These are phyloP conservation scores for Trochalopteron elliotii DNA, from an alignment of 2,113 vertebrate species.

Conservation along the genomic window DNA sequence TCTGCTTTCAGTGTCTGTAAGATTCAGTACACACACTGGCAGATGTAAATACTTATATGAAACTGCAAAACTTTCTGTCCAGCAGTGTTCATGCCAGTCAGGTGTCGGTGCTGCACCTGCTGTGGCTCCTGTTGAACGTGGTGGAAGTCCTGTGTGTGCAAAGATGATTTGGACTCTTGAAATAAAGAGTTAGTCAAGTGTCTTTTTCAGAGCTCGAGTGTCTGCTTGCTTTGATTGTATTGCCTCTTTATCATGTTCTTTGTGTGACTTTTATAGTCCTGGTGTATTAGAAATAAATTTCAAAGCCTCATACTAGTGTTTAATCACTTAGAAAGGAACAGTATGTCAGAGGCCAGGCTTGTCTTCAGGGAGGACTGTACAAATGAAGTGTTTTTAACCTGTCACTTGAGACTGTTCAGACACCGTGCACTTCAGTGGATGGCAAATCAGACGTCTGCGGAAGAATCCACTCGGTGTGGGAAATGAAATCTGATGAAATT, in stretches of 20 bases:
- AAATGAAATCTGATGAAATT: background rate
- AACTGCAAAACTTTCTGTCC: slow-evolving; percentile 34
- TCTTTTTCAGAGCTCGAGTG: slow-evolving; percentile 43
- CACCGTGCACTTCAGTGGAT: background rate
- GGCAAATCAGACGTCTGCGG: background rate
- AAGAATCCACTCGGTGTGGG: background rate
- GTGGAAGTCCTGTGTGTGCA: slow-evolving; percentile 35
- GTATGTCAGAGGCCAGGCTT: slow-evolving; percentile 8
- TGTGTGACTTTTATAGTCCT: slow-evolving; percentile 25
- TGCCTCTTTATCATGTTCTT: slow-evolving; percentile 42
- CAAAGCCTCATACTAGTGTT: slow-evolving; percentile 15
- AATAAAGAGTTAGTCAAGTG: slow-evolving; percentile 56
- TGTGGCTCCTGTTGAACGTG: background rate
- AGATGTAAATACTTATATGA: slow-evolving; percentile 41
- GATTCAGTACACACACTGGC: background rate
- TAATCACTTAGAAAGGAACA: slow-evolving; percentile 20
- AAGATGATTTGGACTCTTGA: slow-evolving; percentile 57
- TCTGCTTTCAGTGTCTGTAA: background rate
- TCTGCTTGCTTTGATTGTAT: slow-evolving; percentile 52
- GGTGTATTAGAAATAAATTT: slow-evolving; percentile 5
- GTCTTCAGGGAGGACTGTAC: slow-evolving; percentile 10
- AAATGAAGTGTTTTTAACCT: slow-evolving; percentile 21
- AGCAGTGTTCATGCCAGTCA: background rate
- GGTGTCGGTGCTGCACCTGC: background rate
- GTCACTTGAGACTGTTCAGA: background rate